Evolutionary conservation across 2,888 invertebrate species (phyloP).

Genomic region (Steinernema hermaphroditum): DNA sequence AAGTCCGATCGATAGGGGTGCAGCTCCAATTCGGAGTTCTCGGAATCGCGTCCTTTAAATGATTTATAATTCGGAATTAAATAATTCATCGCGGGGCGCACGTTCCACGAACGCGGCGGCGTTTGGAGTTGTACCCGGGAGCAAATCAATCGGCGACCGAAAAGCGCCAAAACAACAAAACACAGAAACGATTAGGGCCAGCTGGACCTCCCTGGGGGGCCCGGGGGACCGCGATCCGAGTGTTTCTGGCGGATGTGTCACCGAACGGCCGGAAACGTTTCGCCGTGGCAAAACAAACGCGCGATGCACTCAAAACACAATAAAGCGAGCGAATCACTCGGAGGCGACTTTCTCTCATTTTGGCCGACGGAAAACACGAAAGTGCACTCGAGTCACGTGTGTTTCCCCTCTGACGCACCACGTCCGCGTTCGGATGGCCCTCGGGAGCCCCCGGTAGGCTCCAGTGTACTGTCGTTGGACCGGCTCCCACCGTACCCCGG

Average conservation of each 20-base stretch:
- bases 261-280: too few relatives aligned
- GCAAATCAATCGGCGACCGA: too few relatives aligned
- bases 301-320: constrained; percentile 7
- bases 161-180: constrained; percentile 6
- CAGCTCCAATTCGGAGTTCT: neutral
- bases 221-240: too few relatives aligned
- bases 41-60: neutral
- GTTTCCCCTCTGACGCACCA: neutral
- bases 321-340: too few relatives aligned
- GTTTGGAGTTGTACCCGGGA: too few relatives aligned
- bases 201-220: neutral
- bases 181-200: neutral
- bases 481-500: too few relatives aligned
- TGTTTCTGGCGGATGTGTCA: too few relatives aligned
- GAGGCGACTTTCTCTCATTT: too few relatives aligned
- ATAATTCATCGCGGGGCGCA: neutral
- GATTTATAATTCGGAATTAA: constrained; percentile 2
- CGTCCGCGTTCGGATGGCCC: neutral
- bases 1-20: too few relatives aligned
- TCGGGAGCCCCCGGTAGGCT: too few relatives aligned
- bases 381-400: constrained; percentile 25
- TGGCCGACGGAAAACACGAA: neutral
- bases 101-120: neutral
- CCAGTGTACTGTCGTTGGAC: too few relatives aligned
- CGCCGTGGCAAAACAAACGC: too few relatives aligned